Conservation (phyloP, 2,797 vertebrate genomes). For the Trachops cirrhosus region DNA sequence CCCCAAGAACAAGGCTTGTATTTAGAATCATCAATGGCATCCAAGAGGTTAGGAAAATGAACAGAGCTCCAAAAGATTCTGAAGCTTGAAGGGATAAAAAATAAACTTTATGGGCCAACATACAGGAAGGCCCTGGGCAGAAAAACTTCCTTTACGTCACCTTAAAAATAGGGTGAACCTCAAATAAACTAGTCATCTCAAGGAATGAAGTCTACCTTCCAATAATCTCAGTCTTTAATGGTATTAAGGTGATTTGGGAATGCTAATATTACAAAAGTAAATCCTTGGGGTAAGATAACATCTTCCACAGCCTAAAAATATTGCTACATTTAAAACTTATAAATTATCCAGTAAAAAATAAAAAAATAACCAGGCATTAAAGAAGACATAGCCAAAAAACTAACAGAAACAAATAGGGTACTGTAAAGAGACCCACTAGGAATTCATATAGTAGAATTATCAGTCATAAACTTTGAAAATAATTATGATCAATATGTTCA, state of each 20-base stretch:
- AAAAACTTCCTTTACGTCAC: neutral
- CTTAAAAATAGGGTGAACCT: neutral
- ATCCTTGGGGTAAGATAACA: neutral
- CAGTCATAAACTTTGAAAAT: neutral
- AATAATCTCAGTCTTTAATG: neutral
- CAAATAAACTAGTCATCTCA: neutral
- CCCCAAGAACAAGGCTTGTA: neutral
- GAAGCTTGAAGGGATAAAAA: neutral
- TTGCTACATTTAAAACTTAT: neutral
- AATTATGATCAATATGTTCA: neutral
- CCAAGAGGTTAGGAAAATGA: neutral
- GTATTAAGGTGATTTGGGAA: neutral
- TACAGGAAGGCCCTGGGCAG: neutral
- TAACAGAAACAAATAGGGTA: neutral
- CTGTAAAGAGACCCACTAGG: neutral
- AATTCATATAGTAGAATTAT: neutral
- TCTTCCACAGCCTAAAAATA: neutral
- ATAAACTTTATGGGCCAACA: neutral
- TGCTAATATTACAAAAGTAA: neutral
- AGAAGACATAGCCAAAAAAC: neutral
- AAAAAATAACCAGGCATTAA: neutral
- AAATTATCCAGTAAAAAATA: neutral
- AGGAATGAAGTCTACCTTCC: neutral
- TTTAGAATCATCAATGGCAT: neutral
- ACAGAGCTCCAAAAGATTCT: neutral